Conservation (phyloP, 2,888 invertebrate species). For the Drosophila mercatorum region DNA sequence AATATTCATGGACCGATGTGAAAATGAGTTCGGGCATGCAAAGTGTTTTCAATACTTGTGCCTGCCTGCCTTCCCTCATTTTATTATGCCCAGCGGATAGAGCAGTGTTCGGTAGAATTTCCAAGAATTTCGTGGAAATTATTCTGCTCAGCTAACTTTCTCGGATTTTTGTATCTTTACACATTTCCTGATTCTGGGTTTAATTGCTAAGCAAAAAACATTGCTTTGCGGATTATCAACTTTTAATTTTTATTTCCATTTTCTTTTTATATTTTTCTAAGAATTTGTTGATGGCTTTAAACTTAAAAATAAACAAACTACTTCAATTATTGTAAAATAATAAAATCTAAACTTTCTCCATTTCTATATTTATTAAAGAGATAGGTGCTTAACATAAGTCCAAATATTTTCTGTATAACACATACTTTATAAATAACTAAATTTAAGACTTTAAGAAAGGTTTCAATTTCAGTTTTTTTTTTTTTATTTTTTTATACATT, state of each 20-base stretch:
- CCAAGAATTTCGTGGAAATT: not conserved
- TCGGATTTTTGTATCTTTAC: not conserved
- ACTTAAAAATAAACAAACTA: no score
- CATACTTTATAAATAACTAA: no score
- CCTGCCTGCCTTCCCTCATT: not conserved
- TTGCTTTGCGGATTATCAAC: no score
- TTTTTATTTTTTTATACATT: not conserved
- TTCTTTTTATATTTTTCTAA: no score
- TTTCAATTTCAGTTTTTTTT: not conserved
- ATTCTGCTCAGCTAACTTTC: not conserved
- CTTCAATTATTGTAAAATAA: no score
- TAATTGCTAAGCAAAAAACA: not conserved
- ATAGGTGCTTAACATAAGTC: not conserved
- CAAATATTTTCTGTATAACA: not conserved
- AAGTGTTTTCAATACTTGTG: constrained; percentile 31
- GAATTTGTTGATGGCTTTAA: no score
- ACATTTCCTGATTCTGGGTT: not conserved
- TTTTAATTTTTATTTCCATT: no score
- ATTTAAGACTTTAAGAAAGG: not conserved
- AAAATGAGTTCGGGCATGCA: constrained; percentile 22
- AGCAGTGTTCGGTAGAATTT: not conserved
- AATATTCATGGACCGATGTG: constrained; percentile 35
- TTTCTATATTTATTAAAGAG: not conserved
- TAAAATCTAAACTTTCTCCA: no score
- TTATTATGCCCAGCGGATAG: not conserved